These are phyloP conservation scores for Mesoligia furuncula DNA, from an alignment of 2,888 invertebrate species.

Conservation along the genomic window DNA sequence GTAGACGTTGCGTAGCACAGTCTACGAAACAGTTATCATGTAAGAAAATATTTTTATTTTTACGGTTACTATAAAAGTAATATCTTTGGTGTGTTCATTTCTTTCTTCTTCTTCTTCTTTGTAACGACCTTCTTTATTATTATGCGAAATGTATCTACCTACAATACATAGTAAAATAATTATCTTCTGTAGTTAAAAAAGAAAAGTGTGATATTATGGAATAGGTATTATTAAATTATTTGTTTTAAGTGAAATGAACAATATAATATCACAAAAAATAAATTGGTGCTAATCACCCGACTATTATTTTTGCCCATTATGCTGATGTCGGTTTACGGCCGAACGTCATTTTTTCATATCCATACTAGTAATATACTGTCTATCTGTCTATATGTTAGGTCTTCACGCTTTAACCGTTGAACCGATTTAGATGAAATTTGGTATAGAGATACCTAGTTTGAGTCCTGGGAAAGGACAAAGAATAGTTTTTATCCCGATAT, in stretches of 20 bases:
- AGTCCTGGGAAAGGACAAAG: no score
- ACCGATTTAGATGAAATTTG: no score
- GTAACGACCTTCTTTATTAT: neutral
- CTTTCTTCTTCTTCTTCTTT: neutral
- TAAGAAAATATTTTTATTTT: conserved; percentile 2
- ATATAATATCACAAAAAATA: no score
- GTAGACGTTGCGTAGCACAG: conserved; percentile 48
- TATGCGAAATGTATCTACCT: neutral
- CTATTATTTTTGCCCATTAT: neutral
- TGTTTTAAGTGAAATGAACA: no score
- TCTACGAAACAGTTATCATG: conserved; percentile 17
- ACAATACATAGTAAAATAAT: neutral
- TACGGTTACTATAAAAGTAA: neutral
- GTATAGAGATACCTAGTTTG: no score
- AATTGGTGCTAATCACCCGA: neutral
- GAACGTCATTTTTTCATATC: neutral
- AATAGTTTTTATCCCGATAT: no score
- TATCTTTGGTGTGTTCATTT: neutral
- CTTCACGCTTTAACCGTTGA: no score
- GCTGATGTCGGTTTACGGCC: neutral
- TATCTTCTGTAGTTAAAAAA: neutral
- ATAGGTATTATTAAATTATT: no score
- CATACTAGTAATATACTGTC: no score
- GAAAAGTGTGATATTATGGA: neutral
- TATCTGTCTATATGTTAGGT: no score